Percentiles rank a stretch among this genome's conserved stretches.
Evolutionary conservation across 2,797 vertebrate species (phyloP).

Genomic region (Ciconia nigra): DNA sequence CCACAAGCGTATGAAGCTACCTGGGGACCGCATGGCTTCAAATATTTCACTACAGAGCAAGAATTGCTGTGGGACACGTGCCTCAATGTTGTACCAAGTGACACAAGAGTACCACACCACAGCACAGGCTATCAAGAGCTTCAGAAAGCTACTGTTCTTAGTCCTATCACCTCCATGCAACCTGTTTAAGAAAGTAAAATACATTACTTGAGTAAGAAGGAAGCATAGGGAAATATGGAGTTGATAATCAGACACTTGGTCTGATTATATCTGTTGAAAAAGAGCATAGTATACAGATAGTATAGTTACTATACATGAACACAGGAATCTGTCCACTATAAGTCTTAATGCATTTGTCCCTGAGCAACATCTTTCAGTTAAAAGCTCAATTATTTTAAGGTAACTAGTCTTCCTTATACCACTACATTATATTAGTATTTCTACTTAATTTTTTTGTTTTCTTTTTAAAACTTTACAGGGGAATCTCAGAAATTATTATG

Average conservation of each 20-base stretch:
- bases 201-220: neutral
- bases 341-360: neutral
- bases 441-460: neutral
- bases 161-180: neutral
- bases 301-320: neutral
- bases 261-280: neutral
- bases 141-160: neutral
- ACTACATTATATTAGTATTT: neutral
- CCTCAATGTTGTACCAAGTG: rapidly evolving
- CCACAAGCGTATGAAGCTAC: neutral
- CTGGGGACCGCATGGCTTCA: neutral
- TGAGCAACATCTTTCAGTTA: neutral
- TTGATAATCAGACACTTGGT: neutral
- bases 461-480: neutral
- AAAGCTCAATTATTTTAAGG: neutral
- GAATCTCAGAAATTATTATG: neutral
- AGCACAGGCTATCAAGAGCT: rapidly evolving
- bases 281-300: neutral
- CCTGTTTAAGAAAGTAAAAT: neutral
- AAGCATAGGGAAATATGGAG: neutral
- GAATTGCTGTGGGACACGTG: rapidly evolving
- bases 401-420: neutral
- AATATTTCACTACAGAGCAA: neutral
- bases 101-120: neutral
- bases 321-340: neutral